Base-by-base conservation (phyloP, 2,797 vertebrate genomes). In the Alfaro cultratus region DNA sequence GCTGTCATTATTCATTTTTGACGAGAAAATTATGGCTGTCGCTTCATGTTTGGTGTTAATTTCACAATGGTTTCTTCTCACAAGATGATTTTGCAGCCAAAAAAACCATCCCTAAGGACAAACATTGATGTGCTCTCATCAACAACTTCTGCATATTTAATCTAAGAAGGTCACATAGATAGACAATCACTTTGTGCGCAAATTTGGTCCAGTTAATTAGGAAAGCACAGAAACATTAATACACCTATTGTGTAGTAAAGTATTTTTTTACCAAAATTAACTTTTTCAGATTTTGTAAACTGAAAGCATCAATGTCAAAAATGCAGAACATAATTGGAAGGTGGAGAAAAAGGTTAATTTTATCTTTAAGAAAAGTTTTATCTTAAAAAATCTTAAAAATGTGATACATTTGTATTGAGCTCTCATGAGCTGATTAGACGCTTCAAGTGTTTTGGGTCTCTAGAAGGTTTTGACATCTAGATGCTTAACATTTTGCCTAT, bases 81-180 rank as follows among this genome's bases (percentile, higher is more conserved):
- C 43, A 79, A 87, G 53, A 74, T 6, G 71, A 60, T 29, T 39
- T 64, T 15, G 23, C 36, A n/a, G 36, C 70, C 68, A 67, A 53
- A 57, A 81, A 79, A 57, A 74, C 71, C 3, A 49, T 80, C 45
- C 34, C 31, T 82, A 46, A 62, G 70, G 76, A 81, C 57, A 72
- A 36, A n/a, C 36, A 18, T 45, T 70, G 67, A 26, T 15, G 21
- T n/a, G 11, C 41, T 70, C 10, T 43, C 67, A 45, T 43, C 16
- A 70, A 43, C 39, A 70, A 15, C 67, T 5, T 70, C 10, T 45
- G 23, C 39, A 70, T 45, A 43, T 70, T n/a, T 43, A n/a, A 43
- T 26, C 21, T 70, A 13, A 70, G 67, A 43, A 11, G 10, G 45
- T n/a, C 4, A 43, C 26, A 45, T 15, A 43, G 36, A 11, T 70